These are phyloP conservation scores for Choloepus hoffmanni DNA, from an alignment of 2,113 vertebrate species.

Conservation along the genomic window DNA sequence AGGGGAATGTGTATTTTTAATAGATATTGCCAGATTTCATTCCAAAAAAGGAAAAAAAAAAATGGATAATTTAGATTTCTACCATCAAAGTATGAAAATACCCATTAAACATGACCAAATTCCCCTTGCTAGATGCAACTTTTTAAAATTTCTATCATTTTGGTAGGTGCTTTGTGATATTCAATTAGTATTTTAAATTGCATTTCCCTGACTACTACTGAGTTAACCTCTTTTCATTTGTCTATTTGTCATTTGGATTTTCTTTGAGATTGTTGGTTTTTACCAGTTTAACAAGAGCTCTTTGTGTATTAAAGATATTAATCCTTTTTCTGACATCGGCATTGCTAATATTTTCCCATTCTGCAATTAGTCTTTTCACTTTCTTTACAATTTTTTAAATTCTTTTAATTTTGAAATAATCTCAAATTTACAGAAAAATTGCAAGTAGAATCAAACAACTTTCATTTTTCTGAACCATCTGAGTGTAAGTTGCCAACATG, in stretches of 20 bases:
- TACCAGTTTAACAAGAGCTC: not conserved
- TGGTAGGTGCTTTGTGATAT: not conserved
- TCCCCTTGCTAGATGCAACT: not conserved
- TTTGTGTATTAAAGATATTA: no score
- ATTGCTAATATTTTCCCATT: not conserved
- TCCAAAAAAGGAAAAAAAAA: conserved; percentile 14
- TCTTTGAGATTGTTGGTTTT: conserved; percentile 24
- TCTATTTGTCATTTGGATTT: not conserved
- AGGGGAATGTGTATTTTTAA: no score
- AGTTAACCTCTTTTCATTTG: not conserved
- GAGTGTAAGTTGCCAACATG: not conserved
- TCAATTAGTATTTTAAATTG: not conserved
- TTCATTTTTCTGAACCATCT: conserved; percentile 10
- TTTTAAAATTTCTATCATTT: not conserved
- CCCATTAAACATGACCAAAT: not conserved
- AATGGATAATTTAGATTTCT: not conserved
- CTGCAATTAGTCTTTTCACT: not conserved
- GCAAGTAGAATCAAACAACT: not conserved
- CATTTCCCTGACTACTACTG: not conserved
- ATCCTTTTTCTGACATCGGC: not conserved
- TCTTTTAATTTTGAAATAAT: not conserved
- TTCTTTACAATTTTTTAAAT: not conserved
- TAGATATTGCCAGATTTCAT: no score
- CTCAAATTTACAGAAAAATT: no score
- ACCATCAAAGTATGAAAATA: not conserved